Percentiles rank a stretch among this genome's conserved stretches.
Conservation (phyloP, 2,797 vertebrate genomes). For the Synanceia verrucosa region DNA sequence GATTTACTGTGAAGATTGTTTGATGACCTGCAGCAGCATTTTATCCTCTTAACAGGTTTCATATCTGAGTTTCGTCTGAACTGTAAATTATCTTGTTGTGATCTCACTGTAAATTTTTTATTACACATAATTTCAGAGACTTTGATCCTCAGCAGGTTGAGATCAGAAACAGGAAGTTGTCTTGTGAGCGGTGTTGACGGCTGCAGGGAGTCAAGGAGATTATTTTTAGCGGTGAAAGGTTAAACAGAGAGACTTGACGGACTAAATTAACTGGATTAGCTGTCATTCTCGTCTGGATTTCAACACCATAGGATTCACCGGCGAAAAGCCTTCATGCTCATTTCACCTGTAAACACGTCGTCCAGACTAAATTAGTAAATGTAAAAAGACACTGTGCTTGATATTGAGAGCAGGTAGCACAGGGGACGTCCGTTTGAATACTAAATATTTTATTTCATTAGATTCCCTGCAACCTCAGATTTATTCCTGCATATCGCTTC, state of each 20-base stretch:
- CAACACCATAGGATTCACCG: constrained; percentile 6
- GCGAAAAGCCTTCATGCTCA: background rate
- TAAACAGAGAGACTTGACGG: constrained; percentile 42
- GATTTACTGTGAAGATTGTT: background rate
- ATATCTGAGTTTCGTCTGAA: no score
- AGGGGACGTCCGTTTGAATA: background rate
- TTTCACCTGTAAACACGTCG: background rate
- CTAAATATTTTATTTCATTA: constrained; percentile 2
- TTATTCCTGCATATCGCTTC: background rate
- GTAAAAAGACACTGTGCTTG: background rate
- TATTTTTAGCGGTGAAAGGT: constrained; percentile 55
- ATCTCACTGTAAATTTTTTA: no score
- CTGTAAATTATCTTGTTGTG: no score
- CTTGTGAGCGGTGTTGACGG: background rate
- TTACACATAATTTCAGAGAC: background rate
- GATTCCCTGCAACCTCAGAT: constrained; percentile 3
- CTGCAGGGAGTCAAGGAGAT: constrained; percentile 11
- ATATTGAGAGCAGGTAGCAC: background rate
- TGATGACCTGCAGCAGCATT: background rate
- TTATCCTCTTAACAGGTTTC: background rate
- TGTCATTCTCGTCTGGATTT: constrained; percentile 43
- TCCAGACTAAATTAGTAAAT: background rate
- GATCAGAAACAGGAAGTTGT: background rate
- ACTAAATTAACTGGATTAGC: constrained; percentile 62
- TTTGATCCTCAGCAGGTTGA: background rate